phyloP scores from a whole-genome alignment of 2,797 vertebrate genomes.

The Schizopygopsis pylzovi region DNA sequence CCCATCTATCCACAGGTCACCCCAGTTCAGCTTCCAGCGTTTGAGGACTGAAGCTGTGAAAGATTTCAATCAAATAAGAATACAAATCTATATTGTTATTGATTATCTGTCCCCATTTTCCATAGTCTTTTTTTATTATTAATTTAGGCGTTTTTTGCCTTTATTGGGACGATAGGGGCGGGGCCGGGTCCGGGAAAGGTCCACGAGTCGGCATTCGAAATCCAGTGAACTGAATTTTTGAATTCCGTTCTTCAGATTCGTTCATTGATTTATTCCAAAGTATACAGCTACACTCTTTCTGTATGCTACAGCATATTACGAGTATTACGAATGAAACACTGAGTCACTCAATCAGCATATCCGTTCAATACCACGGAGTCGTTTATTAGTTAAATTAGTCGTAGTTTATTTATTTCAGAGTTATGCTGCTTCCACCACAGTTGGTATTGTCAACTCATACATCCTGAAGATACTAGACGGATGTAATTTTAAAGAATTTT shows the following conservation, averaged over 20 bases:
- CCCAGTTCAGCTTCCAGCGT: constrained; percentile 97
- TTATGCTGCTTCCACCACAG: neutral
- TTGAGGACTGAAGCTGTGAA: constrained; percentile 86
- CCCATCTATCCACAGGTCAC: constrained; percentile 93
- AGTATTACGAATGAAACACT: neutral
- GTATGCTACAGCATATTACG: neutral
- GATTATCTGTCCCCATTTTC: neutral
- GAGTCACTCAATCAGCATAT: neutral
- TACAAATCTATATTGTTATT: neutral
- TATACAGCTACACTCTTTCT: neutral
- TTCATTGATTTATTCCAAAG: neutral
- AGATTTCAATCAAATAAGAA: constrained; percentile 58
- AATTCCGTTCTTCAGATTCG: neutral
- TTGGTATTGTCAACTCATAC: neutral
- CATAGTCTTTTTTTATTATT: neutral
- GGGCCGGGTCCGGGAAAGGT: neutral
- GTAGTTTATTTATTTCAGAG: neutral
- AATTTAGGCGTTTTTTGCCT: neutral
- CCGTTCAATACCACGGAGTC: neutral
- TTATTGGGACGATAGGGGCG: neutral
- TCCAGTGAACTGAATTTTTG: neutral
- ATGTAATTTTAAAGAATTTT: too few relatives aligned
- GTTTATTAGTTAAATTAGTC: neutral
- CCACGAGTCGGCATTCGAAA: neutral
- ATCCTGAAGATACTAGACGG: neutral